Evolutionary conservation across 2,797 vertebrate genomes (phyloP), one percentile per base, ranked within the genome.

Genomic region (Danio choprae): DNA sequence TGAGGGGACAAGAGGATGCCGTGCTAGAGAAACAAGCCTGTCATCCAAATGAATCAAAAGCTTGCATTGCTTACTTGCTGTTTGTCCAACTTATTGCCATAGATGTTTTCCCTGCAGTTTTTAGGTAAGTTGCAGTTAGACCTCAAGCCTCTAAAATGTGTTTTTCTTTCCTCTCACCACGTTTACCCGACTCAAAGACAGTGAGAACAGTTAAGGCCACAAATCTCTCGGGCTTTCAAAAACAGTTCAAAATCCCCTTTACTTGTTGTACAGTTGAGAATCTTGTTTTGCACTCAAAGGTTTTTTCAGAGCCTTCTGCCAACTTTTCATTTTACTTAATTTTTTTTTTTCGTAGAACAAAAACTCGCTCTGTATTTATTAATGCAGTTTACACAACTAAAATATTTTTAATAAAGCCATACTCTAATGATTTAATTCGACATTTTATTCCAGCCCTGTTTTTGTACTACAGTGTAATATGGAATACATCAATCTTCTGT

Each of bases 381-480:
- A 12, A 44, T 43, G n/a, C n/a, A 13, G 2, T 11, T 13, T 40
- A 64, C 22, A 15, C 1, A 18, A 38, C 2, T 4, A 4, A 1
- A 53, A 41, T 46, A 40, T 6, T 11, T 29, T n/a, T 38, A 50
- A 65, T 50, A 29, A 38, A 51, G 4, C 13, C 48, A 7, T 20
- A 4, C 62, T 51, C 9, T 65, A 59, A 76, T 6, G 38, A 7
- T 59, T 75, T 71, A 6, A 48, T 85, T 38, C 3, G 1, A 50
- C 16, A 20, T 79, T 81, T 67, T 29, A 63, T 94, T 94, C 68
- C 90, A 99, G 97, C 80, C 96, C 97, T 60, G 90, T 92, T 1
- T 98, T 96, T 86, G 87, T 98, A 87, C 94, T 99, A 62, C 95
- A 94, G 60, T 92, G 93, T 86, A 99, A 98, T 87, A 95, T 98